Percentiles rank a stretch among this genome's conserved stretches.
phyloP scores from a whole-genome alignment of 2,797 vertebrate species.

The Argentina silus region DNA sequence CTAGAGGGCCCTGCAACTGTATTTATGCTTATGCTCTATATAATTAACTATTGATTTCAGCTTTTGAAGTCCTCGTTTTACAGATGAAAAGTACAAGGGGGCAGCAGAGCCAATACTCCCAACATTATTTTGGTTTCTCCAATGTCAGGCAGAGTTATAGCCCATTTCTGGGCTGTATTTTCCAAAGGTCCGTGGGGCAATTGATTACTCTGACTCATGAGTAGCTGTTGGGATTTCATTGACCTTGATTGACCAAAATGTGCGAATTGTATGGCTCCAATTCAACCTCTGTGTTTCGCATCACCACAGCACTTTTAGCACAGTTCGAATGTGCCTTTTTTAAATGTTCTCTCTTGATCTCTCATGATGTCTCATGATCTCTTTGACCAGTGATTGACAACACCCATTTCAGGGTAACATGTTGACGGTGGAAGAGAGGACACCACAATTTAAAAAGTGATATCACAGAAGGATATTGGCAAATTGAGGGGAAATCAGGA shows the following conservation, averaged over 20 bases:
- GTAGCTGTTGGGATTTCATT: conserved; percentile 49
- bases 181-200: conserved; percentile 57
- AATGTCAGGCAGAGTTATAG: conserved; percentile 43
- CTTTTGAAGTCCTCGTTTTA: conserved; percentile 56
- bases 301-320: conserved; percentile 43
- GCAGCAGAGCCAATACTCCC: conserved; percentile 35
- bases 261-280: conserved; percentile 31
- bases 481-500: conserved; percentile 44
- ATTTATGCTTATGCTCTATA: conserved; percentile 68
- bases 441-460: conserved; percentile 57
- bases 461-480: conserved; percentile 52
- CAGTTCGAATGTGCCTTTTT: conserved; percentile 33
- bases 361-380: conserved; percentile 10
- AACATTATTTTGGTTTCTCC: conserved; percentile 45
- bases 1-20: conserved; percentile 40
- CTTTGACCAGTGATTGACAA: conserved; percentile 42
- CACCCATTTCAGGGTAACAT: conserved; percentile 29
- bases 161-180: conserved; percentile 51
- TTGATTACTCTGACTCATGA: conserved; percentile 66
- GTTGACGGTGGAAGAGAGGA: conserved; percentile 45
- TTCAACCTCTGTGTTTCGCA: conserved; percentile 11
- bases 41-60: conserved; percentile 74
- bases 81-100: conserved; percentile 50
- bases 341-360: too few species aligned
- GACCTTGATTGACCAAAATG: conserved; percentile 58